These are phyloP conservation scores for Heliconius cydno DNA, from an alignment of 2,888 invertebrate genomes.

Conservation along the genomic window DNA sequence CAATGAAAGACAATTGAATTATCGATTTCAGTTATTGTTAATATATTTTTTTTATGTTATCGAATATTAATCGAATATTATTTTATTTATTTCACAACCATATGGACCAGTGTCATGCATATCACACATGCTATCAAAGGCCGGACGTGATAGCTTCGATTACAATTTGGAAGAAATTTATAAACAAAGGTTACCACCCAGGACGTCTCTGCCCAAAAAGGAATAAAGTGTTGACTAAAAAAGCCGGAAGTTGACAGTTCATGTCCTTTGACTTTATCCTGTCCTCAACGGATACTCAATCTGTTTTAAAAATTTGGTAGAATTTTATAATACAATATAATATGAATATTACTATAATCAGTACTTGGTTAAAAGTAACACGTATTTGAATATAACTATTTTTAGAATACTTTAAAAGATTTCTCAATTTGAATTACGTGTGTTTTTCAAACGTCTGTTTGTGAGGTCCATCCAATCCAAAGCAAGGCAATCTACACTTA, in stretches of 20 bases:
- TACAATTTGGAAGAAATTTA: constrained; percentile 1
- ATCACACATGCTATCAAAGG: background rate
- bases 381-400: too few relatives aligned
- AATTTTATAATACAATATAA: background rate
- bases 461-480: too few relatives aligned
- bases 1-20: background rate
- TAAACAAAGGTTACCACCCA: constrained; percentile 20
- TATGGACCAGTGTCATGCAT: background rate
- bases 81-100: background rate
- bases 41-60: background rate
- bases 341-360: background rate
- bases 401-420: too few relatives aligned
- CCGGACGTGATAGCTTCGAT: constrained; percentile 12
- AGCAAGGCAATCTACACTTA: too few relatives aligned
- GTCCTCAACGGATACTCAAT: background rate
- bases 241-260: background rate
- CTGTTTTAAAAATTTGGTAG: background rate
- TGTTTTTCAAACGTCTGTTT: too few relatives aligned
- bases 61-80: too few relatives aligned
- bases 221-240: background rate
- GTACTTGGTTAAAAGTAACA: too few relatives aligned
- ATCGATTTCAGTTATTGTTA: background rate
- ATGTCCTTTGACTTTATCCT: constrained; percentile 12
- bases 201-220: constrained; percentile 6
- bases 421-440: too few relatives aligned